Evolutionary conservation across 53 echinoderm and acorn worm genomes (phyloP).

Genomic region (Holothuria leucospilota): DNA sequence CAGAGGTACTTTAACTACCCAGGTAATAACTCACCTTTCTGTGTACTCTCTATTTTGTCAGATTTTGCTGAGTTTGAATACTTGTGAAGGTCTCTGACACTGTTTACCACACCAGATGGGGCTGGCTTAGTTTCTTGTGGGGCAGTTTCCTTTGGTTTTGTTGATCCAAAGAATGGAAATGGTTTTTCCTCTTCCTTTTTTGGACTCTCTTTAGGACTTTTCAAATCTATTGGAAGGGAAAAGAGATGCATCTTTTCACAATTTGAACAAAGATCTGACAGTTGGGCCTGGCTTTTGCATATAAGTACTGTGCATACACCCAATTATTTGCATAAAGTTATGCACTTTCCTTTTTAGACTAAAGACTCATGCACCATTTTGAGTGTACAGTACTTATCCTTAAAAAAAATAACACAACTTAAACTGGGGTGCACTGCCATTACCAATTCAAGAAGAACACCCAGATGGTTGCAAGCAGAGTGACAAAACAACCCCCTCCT

Average conservation of each 20-base stretch:
- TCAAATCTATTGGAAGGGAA: not conserved
- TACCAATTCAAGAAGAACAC: too few relatives aligned
- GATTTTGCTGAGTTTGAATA: slow-evolving; percentile 64
- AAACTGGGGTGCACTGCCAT: too few relatives aligned
- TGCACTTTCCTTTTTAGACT: too few relatives aligned
- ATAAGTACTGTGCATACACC: not conserved
- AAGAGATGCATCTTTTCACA: not conserved
- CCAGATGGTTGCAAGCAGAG: too few relatives aligned
- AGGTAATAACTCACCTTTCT: too few relatives aligned
- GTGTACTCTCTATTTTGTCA: not conserved
- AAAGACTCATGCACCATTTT: too few relatives aligned
- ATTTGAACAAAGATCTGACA: not conserved
- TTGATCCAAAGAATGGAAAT: slow-evolving; percentile 80
- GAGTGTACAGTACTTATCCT: too few relatives aligned
- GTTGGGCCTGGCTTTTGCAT: not conserved
- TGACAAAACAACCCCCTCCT: too few relatives aligned
- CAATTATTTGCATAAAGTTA: too few relatives aligned
- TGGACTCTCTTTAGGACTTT: slow-evolving; percentile 29
- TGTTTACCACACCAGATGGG: slow-evolving; percentile 71
- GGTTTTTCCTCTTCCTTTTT: slow-evolving; percentile 66
- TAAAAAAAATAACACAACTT: too few relatives aligned
- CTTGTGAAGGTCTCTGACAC: slow-evolving; percentile 83
- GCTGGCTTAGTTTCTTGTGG: slow-evolving; percentile 11
- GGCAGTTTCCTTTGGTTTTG: slow-evolving; percentile 1
- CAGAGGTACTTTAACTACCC: too few relatives aligned